Conservation (phyloP, 2,888 invertebrate species). For the Ischnura elegans region DNA sequence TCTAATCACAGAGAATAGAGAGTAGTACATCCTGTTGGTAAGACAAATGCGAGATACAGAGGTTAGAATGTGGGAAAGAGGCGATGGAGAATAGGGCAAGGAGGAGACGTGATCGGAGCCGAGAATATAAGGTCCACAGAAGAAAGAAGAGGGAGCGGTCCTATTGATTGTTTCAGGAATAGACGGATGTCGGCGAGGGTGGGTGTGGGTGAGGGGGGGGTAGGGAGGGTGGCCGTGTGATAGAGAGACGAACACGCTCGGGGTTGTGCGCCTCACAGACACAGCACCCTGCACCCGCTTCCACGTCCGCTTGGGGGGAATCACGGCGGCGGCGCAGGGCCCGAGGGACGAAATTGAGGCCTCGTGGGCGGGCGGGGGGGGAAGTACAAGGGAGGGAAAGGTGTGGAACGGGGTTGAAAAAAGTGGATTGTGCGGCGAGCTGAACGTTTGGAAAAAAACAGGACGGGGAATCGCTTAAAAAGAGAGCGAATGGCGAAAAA, state of each 20-base stretch:
- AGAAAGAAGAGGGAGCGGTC: too few species aligned
- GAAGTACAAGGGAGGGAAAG: not conserved
- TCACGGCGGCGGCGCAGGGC: not conserved
- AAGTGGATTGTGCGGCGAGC: not conserved
- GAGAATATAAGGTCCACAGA: not conserved
- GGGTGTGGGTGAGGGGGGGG: not conserved
- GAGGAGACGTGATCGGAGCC: not conserved
- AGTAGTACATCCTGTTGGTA: too few species aligned
- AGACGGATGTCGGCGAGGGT: too few species aligned
- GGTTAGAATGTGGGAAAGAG: too few species aligned
- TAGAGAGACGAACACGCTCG: not conserved
- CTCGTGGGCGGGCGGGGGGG: not conserved
- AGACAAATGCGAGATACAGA: too few species aligned
- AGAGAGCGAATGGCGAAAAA: too few species aligned
- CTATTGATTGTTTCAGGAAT: slow-evolving; percentile 5
- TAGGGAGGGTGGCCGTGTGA: not conserved
- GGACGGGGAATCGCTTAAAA: not conserved
- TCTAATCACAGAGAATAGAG: too few species aligned
- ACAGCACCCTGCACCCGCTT: too few species aligned
- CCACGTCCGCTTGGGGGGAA: not conserved
- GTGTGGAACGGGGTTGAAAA: not conserved
- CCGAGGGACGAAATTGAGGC: not conserved
- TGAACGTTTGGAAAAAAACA: not conserved
- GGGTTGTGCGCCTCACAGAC: not conserved
- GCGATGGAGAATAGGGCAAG: too few species aligned